Conservation (phyloP, 2,888 invertebrate genomes). For the Kryphioiulus occultus region DNA sequence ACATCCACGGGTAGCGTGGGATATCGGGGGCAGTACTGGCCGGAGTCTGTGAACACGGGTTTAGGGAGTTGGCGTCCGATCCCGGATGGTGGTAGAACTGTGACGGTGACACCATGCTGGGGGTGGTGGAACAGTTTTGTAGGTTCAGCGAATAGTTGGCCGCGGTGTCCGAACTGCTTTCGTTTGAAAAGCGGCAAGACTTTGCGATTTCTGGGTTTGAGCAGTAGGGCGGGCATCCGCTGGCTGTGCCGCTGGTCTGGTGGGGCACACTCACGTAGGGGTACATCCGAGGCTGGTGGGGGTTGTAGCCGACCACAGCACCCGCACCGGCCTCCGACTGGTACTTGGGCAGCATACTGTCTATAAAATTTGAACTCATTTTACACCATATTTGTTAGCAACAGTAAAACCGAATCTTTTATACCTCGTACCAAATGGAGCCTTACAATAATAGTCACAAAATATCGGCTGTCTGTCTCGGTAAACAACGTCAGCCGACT, state of each 20-base stretch:
- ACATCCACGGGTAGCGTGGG: conserved; percentile 96
- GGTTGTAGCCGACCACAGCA: conserved; percentile 64
- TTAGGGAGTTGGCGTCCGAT: conserved; percentile 79
- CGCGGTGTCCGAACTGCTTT: conserved; percentile 55
- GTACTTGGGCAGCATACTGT: conserved; percentile 97
- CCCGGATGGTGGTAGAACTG: conserved; percentile 82
- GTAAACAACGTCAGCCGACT: conserved; percentile 53
- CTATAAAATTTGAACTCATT: conserved; percentile 98
- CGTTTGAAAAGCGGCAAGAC: conserved; percentile 77
- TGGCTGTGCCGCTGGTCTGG: conserved; percentile 64
- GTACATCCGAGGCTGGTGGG: conserved; percentile 79
- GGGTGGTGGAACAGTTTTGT: conserved; percentile 62
- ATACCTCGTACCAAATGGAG: conserved; percentile 55
- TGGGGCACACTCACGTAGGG: conserved; percentile 85
- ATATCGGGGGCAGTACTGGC: conserved; percentile 75
- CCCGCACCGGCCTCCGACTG: conserved; percentile 64
- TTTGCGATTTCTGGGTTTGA: conserved; percentile 76
- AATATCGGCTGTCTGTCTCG: conserved; percentile 54
- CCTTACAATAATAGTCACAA: conserved; percentile 54
- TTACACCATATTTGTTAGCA: conserved; percentile 60
- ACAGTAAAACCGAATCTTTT: conserved; percentile 56
- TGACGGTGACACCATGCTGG: conserved; percentile 77
- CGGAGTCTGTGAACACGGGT: conserved; percentile 74
- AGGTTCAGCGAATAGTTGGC: conserved; percentile 57
- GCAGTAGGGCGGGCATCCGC: conserved; percentile 65